Conservation (phyloP, 2,113 vertebrate genomes). For the Caranx ignobilis region DNA sequence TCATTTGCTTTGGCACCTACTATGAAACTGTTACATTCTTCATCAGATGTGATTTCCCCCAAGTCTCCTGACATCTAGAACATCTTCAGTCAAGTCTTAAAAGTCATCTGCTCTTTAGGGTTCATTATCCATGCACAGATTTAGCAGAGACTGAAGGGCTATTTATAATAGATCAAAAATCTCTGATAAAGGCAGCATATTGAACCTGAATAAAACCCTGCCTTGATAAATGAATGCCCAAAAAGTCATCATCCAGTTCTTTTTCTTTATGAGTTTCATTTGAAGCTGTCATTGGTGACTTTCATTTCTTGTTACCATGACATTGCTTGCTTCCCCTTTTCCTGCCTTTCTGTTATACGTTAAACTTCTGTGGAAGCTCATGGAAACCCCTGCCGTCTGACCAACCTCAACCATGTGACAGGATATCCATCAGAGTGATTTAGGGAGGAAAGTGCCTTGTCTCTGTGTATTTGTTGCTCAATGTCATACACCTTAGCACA, state of each 20-base stretch:
- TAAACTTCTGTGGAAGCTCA: slow-evolving; percentile 21
- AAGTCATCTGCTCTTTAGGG: background rate
- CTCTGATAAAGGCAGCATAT: background rate
- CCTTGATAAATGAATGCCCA: background rate
- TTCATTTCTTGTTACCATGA: slow-evolving; percentile 5
- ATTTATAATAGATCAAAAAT: slow-evolving; percentile 32
- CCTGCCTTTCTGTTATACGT: slow-evolving; percentile 31
- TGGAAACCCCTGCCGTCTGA: slow-evolving; percentile 53
- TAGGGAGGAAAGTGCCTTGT: slow-evolving; percentile 45
- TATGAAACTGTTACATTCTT: background rate
- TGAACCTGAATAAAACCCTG: background rate
- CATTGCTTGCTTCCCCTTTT: slow-evolving; percentile 17
- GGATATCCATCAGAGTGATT: slow-evolving; percentile 72
- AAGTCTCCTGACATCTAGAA: background rate
- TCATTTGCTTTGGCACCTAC: background rate
- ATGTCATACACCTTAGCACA: slow-evolving; percentile 57
- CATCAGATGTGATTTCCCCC: slow-evolving; percentile 9
- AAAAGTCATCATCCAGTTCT: background rate
- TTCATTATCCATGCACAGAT: slow-evolving; percentile 14
- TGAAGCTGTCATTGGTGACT: background rate
- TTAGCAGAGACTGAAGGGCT: slow-evolving; percentile 17
- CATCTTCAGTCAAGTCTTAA: background rate
- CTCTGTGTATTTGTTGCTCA: slow-evolving; percentile 51
- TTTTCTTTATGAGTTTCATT: background rate
- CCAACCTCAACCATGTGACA: slow-evolving; percentile 68